A percentile compares a stretch with the other conserved stretches of the same genome.
phyloP scores from a whole-genome alignment of 2,113 vertebrate species.

The Cathartes aura region DNA sequence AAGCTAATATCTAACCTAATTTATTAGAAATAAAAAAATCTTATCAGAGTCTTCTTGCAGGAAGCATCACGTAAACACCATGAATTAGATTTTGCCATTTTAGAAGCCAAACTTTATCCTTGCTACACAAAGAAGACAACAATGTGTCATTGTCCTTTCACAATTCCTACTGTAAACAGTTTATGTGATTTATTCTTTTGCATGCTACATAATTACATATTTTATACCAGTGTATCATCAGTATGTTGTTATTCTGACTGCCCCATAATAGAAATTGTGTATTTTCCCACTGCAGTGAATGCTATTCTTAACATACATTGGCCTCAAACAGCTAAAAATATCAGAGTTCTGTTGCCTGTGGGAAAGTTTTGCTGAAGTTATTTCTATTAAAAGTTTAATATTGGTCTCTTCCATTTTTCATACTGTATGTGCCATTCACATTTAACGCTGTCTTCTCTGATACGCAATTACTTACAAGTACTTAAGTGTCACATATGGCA shows the following conservation, averaged over 20 bases:
- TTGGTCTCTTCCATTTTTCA: conserved; percentile 28
- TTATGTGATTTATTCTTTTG: conserved; percentile 69
- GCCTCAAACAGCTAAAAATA: conserved; percentile 80
- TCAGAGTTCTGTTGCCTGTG: conserved; percentile 66
- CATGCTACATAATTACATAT: conserved; percentile 57
- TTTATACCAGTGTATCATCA: conserved; percentile 63
- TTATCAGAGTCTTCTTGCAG: not conserved
- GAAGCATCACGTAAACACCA: conserved; percentile 6
- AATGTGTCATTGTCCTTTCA: conserved; percentile 36
- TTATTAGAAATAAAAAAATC: not conserved
- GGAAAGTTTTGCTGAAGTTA: conserved; percentile 72
- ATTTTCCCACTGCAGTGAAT: conserved; percentile 73
- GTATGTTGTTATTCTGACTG: conserved; percentile 53
- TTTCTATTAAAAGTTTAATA: conserved; percentile 57
- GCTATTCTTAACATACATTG: conserved; percentile 76
- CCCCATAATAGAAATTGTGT: conserved; percentile 67
- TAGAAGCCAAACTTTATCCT: not conserved
- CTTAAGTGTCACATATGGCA: conserved; percentile 47
- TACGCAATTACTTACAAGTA: conserved; percentile 27
- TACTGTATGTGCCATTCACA: conserved; percentile 5
- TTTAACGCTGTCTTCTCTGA: not conserved
- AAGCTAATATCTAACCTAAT: conserved; percentile 21
- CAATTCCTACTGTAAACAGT: conserved; percentile 67
- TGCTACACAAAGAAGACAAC: not conserved
- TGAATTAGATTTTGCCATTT: not conserved